A percentile compares a stretch with the other conserved stretches of the same genome.
These are phyloP conservation scores for Thunnus maccoyii DNA, from an alignment of 2,113 vertebrate genomes.

Conservation along the genomic window DNA sequence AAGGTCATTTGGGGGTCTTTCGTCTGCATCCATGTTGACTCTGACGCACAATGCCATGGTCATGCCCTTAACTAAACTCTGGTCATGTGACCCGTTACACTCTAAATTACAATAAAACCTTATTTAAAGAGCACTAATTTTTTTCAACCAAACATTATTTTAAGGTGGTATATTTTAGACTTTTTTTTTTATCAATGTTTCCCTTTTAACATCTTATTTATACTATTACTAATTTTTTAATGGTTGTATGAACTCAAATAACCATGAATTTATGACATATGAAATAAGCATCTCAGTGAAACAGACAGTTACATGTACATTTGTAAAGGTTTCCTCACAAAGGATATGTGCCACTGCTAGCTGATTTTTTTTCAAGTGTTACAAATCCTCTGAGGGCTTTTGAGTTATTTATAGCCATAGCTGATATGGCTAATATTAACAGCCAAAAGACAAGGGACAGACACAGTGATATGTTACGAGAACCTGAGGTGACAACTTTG, in stretches of 20 bases:
- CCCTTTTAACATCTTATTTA: too few relatives aligned
- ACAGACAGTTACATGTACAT: background rate
- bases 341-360: background rate
- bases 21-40: background rate
- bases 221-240: too few relatives aligned
- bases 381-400: constrained; percentile 40
- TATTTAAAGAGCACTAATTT: too few relatives aligned
- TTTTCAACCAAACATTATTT: too few relatives aligned
- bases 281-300: too few relatives aligned
- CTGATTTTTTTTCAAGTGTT: constrained; percentile 7
- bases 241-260: too few relatives aligned
- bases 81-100: too few relatives aligned
- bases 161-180: too few relatives aligned
- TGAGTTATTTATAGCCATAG: constrained; percentile 63
- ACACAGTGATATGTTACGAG: background rate
- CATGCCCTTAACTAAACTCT: too few relatives aligned
- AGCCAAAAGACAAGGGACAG: constrained; percentile 13
- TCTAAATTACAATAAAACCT: too few relatives aligned
- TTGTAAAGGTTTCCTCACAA: constrained; percentile 14
- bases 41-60: background rate
- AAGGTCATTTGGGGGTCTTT: background rate
- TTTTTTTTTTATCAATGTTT: too few relatives aligned
- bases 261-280: too few relatives aligned
- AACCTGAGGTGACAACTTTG: background rate
- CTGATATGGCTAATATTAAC: constrained; percentile 38